Percentiles rank a stretch among this genome's conserved stretches.
phyloP scores from a whole-genome alignment of 2,113 vertebrate genomes.

The Anoplopoma fimbria region DNA sequence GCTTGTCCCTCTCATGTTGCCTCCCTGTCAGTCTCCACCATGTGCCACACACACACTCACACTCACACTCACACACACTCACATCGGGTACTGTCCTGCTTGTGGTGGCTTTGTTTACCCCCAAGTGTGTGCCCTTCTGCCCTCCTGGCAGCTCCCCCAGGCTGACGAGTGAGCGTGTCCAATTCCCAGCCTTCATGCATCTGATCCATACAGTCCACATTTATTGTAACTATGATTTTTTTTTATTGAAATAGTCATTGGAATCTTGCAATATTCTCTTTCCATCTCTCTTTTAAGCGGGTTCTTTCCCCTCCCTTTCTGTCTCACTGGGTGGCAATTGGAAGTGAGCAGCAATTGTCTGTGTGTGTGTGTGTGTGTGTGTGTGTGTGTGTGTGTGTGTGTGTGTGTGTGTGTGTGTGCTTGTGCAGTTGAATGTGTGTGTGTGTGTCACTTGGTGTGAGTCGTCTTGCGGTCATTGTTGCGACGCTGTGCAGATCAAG shows the following conservation, averaged over 20 bases:
- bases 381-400: slow-evolving; percentile 24
- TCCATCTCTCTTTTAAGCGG: not conserved
- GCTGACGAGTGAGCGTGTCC: slow-evolving; percentile 45
- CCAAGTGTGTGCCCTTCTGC: slow-evolving; percentile 64
- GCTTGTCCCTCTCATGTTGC: slow-evolving; percentile 84
- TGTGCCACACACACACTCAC: slow-evolving; percentile 68
- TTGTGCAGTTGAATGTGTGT: no score
- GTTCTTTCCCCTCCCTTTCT: slow-evolving; percentile 22
- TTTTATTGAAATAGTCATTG: slow-evolving; percentile 4
- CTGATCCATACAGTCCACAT: slow-evolving; percentile 12
- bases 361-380: slow-evolving; percentile 40
- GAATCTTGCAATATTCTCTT: slow-evolving; percentile 15
- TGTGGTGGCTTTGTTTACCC: slow-evolving; percentile 74
- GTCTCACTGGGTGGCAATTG: slow-evolving; percentile 72
- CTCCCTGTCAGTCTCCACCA: slow-evolving; percentile 76
- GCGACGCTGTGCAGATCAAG: slow-evolving; percentile 80
- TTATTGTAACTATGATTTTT: not conserved
- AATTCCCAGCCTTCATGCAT: slow-evolving; percentile 11
- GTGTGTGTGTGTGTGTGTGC: slow-evolving; percentile 13
- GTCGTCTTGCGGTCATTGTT: slow-evolving; percentile 78
- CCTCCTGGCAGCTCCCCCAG: slow-evolving; percentile 56
- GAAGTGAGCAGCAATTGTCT: slow-evolving; percentile 69
- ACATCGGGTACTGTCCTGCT: slow-evolving; percentile 50
- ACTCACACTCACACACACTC: slow-evolving; percentile 24
- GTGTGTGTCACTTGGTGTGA: slow-evolving; percentile 57